Evolutionary conservation across 2,113 vertebrate species (phyloP).

Genomic region (Cricetomys ansorgei): DNA sequence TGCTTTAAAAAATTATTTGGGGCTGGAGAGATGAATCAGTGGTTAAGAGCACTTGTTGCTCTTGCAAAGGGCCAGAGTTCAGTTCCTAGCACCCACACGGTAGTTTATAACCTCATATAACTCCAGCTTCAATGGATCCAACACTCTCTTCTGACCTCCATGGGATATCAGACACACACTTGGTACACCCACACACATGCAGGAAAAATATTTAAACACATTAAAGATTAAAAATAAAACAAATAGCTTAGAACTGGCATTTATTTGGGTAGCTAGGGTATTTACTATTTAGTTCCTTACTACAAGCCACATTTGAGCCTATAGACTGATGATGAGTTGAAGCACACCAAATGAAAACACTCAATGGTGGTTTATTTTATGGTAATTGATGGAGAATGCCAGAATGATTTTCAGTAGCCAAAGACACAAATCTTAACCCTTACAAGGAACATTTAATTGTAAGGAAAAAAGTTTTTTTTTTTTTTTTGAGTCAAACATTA

Average conservation of each 20-base stretch:
- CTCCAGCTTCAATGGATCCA: not conserved
- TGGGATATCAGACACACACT: not conserved
- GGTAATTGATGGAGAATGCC: constrained; percentile 36
- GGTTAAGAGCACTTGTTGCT: not conserved
- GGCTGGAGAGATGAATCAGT: not conserved
- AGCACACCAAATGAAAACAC: not conserved
- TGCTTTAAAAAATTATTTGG: not conserved
- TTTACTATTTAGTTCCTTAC: constrained; percentile 37
- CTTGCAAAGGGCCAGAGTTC: not conserved
- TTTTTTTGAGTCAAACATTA: constrained; percentile 34
- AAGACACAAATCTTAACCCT: constrained; percentile 41
- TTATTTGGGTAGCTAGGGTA: constrained; percentile 34
- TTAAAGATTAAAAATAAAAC: not conserved
- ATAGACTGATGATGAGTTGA: constrained; percentile 48
- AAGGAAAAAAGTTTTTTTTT: constrained; percentile 52
- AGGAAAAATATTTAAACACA: not conserved
- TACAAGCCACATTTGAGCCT: not conserved
- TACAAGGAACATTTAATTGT: not conserved
- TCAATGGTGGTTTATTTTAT: constrained; percentile 36
- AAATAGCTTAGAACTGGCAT: not conserved
- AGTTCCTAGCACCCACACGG: not conserved
- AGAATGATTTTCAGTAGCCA: constrained; percentile 18
- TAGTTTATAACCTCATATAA: not conserved
- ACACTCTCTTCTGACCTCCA: not conserved
- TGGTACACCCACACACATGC: not conserved